Evolutionary conservation across 2,888 invertebrate genomes (phyloP).

Genomic region (Orthonychiurus folsomi): DNA sequence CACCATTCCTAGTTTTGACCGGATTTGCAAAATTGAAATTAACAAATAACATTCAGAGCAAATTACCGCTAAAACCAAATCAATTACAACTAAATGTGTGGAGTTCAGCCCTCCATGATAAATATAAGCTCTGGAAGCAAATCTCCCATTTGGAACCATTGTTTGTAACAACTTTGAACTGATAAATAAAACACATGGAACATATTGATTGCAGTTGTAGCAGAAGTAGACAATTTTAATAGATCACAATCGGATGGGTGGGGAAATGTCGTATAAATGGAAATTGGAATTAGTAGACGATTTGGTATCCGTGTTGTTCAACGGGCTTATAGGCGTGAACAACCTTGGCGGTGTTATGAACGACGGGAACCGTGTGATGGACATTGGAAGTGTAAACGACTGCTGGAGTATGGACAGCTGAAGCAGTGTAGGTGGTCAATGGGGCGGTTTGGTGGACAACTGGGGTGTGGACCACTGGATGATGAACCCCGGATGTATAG

Average conservation of each 20-base stretch:
- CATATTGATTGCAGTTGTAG: background rate
- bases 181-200: no score
- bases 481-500: conserved; percentile 15
- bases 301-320: conserved; percentile 25
- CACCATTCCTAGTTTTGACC: no score
- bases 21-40: no score
- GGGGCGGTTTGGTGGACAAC: conserved; percentile 8
- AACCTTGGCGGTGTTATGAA: conserved; percentile 4
- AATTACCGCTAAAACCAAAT: no score
- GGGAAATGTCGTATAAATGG: background rate
- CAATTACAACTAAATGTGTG: no score
- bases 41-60: no score
- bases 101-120: no score
- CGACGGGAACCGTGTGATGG: conserved; percentile 10
- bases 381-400: conserved; percentile 10
- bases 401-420: conserved; percentile 11
- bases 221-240: background rate
- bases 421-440: background rate
- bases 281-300: conserved; percentile 15
- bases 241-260: background rate
- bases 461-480: conserved; percentile 16
- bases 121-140: no score
- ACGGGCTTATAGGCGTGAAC: conserved; percentile 15
- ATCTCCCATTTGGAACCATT: no score
- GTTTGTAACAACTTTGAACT: no score